Base-by-base conservation (phyloP, 2,888 invertebrate genomes). In the Anodontia alba region DNA sequence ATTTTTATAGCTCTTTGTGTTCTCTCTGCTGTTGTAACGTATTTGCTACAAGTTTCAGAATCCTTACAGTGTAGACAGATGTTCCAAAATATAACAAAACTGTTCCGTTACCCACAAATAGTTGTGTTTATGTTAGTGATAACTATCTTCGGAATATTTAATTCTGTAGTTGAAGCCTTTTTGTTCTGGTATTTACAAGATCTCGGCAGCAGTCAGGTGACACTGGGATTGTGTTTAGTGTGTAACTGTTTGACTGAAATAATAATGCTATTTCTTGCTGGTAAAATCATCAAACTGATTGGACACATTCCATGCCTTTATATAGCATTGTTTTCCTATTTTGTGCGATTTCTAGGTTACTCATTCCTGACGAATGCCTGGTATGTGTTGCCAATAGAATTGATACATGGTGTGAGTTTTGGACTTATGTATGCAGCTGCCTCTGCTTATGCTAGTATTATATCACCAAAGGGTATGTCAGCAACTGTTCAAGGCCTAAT, bases 351-450 rank as follows among this genome's bases (percentile, higher is more conserved):
- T 91, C 95, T 97, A 82, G 95, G 97, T 23, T 98, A 98, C 80
- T 98, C 98, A 1, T 94, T 97, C 73, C 94, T 98, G 73, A 95
- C 95, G 0, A 96, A 98, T 94, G 96, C 97, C 0, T 98, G 98
- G 98, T 96, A 96, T 95, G 96, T 97, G 68, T 95, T 99, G 80
- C 96, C 97, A 0, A 96, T 98, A 73, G 99, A 99, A 94, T 94
- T 98, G 81, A 95, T 97, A 12, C 98, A 98, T 94, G 98, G 98
- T 0, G 95, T 98, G 31, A 98, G 98, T 0, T 97, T 97, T 93
- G 98, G 98, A 29, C 95, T 98, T 87, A 97, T 98, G 97, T 98
- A 97, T 97, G 97, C 98, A 23, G 97, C 98, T 49, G 97, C 97
- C 0, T 97, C 98, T 8, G 97, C 97, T 0, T 98, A 98, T 94